Evolutionary conservation across 1,140 invertebrate species (phyloP), one percentile per base, ranked within the genome.

Genomic region (Melipona quadrifasciata): DNA sequence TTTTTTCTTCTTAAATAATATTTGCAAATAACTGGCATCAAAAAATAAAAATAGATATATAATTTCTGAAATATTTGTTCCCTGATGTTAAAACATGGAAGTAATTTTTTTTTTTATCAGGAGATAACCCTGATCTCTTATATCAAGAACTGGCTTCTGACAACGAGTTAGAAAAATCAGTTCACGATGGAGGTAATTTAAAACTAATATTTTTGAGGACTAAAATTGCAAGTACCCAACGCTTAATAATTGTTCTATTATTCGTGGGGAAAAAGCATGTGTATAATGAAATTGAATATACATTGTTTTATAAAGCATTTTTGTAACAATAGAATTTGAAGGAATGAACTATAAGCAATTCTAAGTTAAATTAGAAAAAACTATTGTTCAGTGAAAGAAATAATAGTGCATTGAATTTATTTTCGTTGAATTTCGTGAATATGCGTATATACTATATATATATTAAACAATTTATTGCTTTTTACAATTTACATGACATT

Each of bases 71-170:
- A 0, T 14, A 65, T 55, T 57, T 47, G 8, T 78, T 73, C 1
- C 39, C 78, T 58, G 21, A 61, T 39, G 6, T 53, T 0, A 57
- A 24, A 67, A 75, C 71, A 24, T 61, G 39, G 77, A 67, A 80
- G 86, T 87, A 87, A 92, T 82, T 82, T 76, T 75, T 86, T 90
- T 82, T 87, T 91, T 93, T 91, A 84, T 93, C 91, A 96, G 95
- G 95, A 92, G 95, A 96, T 91, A 96, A 95, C 92, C 93, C 95
- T 89, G 95, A 96, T 93, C 93, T 96, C 87, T 92, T 95, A 64
- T 95, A 95, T 90, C 94, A 96, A 93, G 95, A 96, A 93, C 93
- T 96, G 89, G 93, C 95, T 84, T 93, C 94, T 86, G 91, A 95
- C 87, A 93, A 94, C 85, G 93, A 95, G 75, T 91, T 92, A 89